Percentiles rank a stretch among this genome's conserved stretches.
phyloP scores from a whole-genome alignment of 2,113 vertebrate species.

The Hylia prasina region DNA sequence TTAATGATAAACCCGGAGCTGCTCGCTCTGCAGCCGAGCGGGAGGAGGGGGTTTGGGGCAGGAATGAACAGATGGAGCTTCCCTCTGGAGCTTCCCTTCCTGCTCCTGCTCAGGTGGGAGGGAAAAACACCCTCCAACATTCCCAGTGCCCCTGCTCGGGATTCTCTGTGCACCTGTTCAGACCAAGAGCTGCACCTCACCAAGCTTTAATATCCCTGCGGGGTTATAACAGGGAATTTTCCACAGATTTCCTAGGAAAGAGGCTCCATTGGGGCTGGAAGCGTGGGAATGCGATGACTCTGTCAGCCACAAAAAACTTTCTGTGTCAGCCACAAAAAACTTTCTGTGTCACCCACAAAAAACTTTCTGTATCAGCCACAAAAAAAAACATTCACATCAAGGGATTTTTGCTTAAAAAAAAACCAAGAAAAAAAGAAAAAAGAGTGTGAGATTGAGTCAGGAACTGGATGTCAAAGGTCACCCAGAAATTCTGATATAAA shows the following conservation, averaged over 20 bases:
- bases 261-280: not conserved
- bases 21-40: not conserved
- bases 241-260: not conserved
- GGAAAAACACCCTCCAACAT: not conserved
- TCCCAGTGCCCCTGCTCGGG: rapidly evolving
- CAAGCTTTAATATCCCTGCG: not conserved
- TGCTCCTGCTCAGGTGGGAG: not conserved
- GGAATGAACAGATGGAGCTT: not conserved
- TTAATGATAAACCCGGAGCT: not conserved
- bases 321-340: not conserved
- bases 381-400: not conserved
- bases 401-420: not conserved
- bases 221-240: not conserved
- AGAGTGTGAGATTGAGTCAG: not conserved
- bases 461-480: not conserved
- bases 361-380: not conserved
- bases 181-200: not conserved
- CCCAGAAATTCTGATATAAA: not conserved
- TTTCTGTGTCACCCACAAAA: too few relatives aligned
- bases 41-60: not conserved
- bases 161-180: not conserved
- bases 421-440: not conserved
- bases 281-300: not conserved
- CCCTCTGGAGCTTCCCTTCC: not conserved
- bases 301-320: not conserved